Conservation (phyloP, 1,140 invertebrate genomes). For the Psix sp. region DNA sequence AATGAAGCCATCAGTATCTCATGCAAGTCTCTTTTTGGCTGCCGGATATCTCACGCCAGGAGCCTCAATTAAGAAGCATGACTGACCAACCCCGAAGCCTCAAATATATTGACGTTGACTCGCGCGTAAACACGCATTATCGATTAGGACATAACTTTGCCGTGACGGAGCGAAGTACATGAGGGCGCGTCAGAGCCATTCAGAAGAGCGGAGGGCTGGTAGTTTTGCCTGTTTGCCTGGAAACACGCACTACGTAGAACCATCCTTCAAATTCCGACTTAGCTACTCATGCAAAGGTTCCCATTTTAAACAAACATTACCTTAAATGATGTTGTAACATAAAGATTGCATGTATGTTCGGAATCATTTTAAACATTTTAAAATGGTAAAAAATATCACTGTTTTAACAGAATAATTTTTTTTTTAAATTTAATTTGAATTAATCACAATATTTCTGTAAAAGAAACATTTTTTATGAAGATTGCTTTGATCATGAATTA, state of each 20-base stretch:
- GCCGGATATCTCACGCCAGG: slow-evolving; percentile 61
- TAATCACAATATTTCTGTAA: too few relatives aligned
- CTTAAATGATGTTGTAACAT: too few relatives aligned
- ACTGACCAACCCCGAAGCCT: slow-evolving; percentile 61
- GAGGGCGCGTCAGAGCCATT: slow-evolving; percentile 56
- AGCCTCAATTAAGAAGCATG: slow-evolving; percentile 68
- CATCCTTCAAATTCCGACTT: slow-evolving; percentile 63
- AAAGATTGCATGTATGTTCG: too few relatives aligned
- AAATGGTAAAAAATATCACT: neutral
- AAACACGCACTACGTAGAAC: slow-evolving; percentile 60
- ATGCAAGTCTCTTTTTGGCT: slow-evolving; percentile 55
- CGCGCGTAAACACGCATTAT: slow-evolving; percentile 57
- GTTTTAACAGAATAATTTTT: neutral
- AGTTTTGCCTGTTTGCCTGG: slow-evolving; percentile 58
- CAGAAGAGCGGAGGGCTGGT: slow-evolving; percentile 38
- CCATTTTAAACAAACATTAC: too few relatives aligned
- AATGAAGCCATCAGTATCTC: slow-evolving; percentile 51
- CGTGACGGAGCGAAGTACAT: slow-evolving; percentile 56
- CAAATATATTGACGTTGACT: slow-evolving; percentile 62
- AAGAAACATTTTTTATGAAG: too few relatives aligned
- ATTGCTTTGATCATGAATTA: too few relatives aligned
- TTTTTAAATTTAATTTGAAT: too few relatives aligned
- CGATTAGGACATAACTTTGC: slow-evolving; percentile 66
- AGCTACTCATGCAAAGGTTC: slow-evolving; percentile 51
- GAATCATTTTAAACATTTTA: neutral